These are phyloP conservation scores for Myxocyprinus asiaticus DNA, from an alignment of 2,113 vertebrate genomes.

Conservation along the genomic window DNA sequence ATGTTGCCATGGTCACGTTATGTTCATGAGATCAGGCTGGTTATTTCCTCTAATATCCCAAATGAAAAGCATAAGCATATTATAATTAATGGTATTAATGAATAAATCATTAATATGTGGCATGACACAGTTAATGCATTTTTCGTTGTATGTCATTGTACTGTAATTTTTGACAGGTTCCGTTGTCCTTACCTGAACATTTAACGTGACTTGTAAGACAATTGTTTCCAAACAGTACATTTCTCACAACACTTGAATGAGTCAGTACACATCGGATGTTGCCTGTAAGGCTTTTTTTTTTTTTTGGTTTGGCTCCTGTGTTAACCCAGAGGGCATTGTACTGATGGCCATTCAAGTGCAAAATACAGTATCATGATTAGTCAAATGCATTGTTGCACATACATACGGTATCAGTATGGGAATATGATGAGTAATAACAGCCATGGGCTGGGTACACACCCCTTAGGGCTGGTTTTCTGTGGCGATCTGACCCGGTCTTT, in stretches of 20 bases:
- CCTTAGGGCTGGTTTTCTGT: neutral
- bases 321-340: neutral
- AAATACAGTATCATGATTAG: neutral
- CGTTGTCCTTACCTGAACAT: too few species aligned
- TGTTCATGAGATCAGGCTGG: too few species aligned
- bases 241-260: constrained; percentile 6
- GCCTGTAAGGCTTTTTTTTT: neutral
- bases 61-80: too few species aligned
- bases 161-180: too few species aligned
- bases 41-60: too few species aligned
- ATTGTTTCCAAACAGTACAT: neutral
- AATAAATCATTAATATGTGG: too few species aligned
- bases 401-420: neutral
- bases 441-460: neutral
- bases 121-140: too few species aligned
- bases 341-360: neutral
- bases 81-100: too few species aligned
- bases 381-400: constrained; percentile 11
- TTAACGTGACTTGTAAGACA: too few species aligned
- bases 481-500: constrained; percentile 27
- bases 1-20: too few species aligned
- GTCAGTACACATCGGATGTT: neutral
- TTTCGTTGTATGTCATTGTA: too few species aligned
- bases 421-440: constrained; percentile 33
- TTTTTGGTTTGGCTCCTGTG: constrained; percentile 2